Percentiles rank a stretch among this genome's conserved stretches.
Evolutionary conservation across 1,140 invertebrate species (phyloP).

Genomic region (Heliconius melpomene): DNA sequence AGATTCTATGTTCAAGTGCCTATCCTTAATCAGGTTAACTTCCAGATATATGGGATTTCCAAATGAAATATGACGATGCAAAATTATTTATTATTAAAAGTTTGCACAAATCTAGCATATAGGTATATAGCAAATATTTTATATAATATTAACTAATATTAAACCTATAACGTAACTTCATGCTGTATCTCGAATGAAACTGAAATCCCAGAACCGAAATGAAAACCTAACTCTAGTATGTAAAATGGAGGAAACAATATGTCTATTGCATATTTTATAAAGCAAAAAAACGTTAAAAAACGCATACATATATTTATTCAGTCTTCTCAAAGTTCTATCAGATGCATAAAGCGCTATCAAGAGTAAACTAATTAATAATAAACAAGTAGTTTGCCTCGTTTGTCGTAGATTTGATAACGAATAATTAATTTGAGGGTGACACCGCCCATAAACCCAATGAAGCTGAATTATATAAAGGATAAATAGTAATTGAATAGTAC

Average conservation of each 20-base stretch:
- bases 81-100: background rate
- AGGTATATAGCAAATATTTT: too few species aligned
- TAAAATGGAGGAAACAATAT: too few species aligned
- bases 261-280: too few species aligned
- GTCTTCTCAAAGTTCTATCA: background rate
- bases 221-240: too few species aligned
- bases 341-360: conserved; percentile 12
- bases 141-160: too few species aligned
- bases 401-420: conserved; percentile 11
- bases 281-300: background rate
- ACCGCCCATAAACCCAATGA: conserved; percentile 9
- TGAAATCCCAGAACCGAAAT: too few species aligned
- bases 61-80: background rate
- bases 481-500: conserved; percentile 11
- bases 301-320: background rate
- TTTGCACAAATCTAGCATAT: background rate
- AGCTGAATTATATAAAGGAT: conserved; percentile 14
- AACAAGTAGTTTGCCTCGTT: conserved; percentile 7
- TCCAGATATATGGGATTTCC: background rate
- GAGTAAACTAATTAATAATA: conserved; percentile 19
- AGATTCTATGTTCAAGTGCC: conserved; percentile 19
- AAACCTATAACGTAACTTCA: too few species aligned
- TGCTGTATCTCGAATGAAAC: too few species aligned
- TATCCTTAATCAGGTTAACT: conserved; percentile 17
- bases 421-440: conserved; percentile 17